Conservation (phyloP, 2,113 vertebrate species). For the Lagopus leucura region DNA sequence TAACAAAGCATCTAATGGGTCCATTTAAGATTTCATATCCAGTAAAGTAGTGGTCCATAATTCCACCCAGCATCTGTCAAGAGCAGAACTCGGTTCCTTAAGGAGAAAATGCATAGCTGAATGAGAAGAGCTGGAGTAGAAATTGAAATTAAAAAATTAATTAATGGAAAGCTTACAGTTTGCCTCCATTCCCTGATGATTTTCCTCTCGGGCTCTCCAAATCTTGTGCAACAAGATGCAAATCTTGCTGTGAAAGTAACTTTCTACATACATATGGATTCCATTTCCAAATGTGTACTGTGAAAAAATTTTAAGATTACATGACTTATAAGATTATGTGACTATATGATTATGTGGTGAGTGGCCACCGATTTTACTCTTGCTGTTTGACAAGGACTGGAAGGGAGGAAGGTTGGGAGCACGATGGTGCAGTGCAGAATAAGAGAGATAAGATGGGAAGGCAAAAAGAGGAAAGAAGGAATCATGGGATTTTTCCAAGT, state of each 20-base stretch:
- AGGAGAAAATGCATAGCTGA: background rate
- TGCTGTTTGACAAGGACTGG: background rate
- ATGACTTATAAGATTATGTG: too few relatives aligned
- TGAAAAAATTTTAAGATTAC: background rate
- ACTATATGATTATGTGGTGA: too few relatives aligned
- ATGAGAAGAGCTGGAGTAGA: background rate
- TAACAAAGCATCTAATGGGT: background rate
- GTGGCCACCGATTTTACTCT: background rate
- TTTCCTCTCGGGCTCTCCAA: background rate
- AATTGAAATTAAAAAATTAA: background rate
- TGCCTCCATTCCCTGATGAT: background rate
- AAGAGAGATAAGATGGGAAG: background rate
- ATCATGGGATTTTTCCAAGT: background rate
- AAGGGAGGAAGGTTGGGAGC: background rate
- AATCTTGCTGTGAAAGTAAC: fast-evolving
- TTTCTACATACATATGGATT: fast-evolving
- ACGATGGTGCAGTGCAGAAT: background rate
- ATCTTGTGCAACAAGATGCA: background rate
- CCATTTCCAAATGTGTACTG: background rate
- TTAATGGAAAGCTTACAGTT: background rate
- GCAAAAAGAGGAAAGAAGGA: background rate
- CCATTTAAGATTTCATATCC: background rate
- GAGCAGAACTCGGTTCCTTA: background rate
- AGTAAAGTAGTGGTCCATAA: background rate
- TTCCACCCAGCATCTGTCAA: background rate